Percentiles rank a stretch among this genome's conserved stretches.
These are phyloP conservation scores for Scaptodrosophila latifasciaeformis DNA, from an alignment of 2,888 invertebrate genomes.

Conservation along the genomic window DNA sequence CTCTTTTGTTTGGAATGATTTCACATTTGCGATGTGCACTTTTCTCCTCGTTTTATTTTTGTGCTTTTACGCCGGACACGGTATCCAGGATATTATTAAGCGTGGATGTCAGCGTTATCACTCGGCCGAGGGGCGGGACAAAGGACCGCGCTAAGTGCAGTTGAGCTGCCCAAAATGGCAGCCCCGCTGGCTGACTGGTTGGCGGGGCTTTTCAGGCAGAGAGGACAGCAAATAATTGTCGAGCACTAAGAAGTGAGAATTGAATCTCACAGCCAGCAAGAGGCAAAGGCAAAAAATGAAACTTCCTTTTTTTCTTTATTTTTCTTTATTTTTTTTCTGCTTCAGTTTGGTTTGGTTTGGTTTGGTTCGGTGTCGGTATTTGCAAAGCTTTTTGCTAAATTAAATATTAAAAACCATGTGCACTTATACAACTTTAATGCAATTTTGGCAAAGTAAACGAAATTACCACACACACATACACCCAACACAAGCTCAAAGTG, in stretches of 20 bases:
- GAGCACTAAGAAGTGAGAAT: neutral
- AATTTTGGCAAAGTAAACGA: conserved; percentile 63
- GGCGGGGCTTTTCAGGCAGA: too few relatives aligned
- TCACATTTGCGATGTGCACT: conserved; percentile 1
- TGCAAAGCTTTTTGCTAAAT: conserved; percentile 68
- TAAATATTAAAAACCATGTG: conserved; percentile 70
- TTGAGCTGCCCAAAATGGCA: neutral
- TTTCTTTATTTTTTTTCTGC: neutral
- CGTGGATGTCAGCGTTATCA: conserved; percentile 68
- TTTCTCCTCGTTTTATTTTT: neutral
- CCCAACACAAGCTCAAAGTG: neutral
- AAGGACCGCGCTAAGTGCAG: conserved; percentile 48
- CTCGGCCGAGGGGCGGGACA: conserved; percentile 37
- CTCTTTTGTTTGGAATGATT: conserved; percentile 15
- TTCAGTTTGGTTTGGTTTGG: neutral
- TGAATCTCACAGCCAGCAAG: neutral
- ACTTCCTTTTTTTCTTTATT: neutral
- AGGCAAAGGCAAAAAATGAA: neutral
- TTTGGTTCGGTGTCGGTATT: conserved; percentile 27
- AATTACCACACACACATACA: conserved; percentile 14
- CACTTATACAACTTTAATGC: conserved; percentile 71
- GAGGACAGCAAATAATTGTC: conserved; percentile 35
- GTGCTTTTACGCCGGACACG: neutral
- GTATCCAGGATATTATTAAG: conserved; percentile 56
- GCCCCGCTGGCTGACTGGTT: too few relatives aligned